Evolutionary conservation across 1,140 invertebrate genomes (phyloP).

Genomic region (Hydropsyche tenuis): DNA sequence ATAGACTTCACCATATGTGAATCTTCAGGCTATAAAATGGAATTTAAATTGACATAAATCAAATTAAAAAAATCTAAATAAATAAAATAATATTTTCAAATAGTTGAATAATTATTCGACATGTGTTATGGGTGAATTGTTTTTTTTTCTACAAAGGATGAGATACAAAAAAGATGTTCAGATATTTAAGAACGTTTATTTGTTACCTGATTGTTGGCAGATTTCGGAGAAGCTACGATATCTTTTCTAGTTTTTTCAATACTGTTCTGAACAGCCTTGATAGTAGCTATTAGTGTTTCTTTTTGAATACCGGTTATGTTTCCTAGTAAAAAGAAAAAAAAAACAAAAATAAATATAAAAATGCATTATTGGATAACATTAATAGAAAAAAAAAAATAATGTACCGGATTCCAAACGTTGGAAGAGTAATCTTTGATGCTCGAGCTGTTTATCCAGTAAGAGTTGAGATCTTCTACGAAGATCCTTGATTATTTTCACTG

Average conservation of each 20-base stretch:
- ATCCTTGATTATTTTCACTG: constrained; percentile 74
- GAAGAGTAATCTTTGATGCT: constrained; percentile 78
- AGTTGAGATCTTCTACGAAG: constrained; percentile 79
- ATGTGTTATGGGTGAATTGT: too few species aligned
- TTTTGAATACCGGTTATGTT: constrained; percentile 68
- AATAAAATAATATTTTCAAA: constrained; percentile 6
- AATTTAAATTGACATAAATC: not conserved
- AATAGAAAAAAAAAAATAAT: not conserved
- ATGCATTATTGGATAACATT: too few species aligned
- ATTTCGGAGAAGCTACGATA: constrained; percentile 53
- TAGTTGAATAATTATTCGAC: too few species aligned
- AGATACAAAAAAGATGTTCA: too few species aligned
- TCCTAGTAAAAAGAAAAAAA: constrained; percentile 51
- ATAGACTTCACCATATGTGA: constrained; percentile 37
- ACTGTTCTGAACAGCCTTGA: constrained; percentile 76
- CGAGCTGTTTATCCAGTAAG: constrained; percentile 78
- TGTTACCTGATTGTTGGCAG: constrained; percentile 18
- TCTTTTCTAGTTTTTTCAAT: constrained; percentile 80
- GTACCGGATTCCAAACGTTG: constrained; percentile 75
- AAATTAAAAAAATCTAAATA: not conserved
- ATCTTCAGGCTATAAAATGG: constrained; percentile 32
- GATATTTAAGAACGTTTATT: too few species aligned
- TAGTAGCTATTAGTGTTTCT: constrained; percentile 71
- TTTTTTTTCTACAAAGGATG: too few species aligned
- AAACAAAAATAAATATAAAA: not conserved